Evolutionary conservation across 2,113 vertebrate species (phyloP).

Genomic region (Brachirus orientalis): DNA sequence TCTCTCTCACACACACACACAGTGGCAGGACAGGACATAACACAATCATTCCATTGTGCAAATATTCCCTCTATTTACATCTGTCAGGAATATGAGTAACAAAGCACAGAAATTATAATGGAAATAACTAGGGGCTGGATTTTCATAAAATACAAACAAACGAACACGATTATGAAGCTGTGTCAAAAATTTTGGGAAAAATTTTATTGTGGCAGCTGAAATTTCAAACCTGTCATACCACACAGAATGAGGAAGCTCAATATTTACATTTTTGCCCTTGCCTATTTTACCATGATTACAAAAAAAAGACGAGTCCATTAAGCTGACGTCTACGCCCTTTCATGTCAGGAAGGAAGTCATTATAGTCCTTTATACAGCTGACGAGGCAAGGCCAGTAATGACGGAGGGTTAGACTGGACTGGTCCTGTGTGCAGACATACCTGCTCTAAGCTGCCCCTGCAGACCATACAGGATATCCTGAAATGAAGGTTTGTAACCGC

Average conservation of each 20-base stretch:
- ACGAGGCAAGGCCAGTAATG: slow-evolving; percentile 62
- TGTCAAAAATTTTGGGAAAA: too few species aligned
- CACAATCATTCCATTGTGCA: slow-evolving; percentile 33
- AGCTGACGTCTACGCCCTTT: slow-evolving; percentile 72
- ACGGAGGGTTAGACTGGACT: slow-evolving; percentile 28
- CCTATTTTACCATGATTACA: slow-evolving; percentile 75
- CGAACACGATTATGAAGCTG: neutral
- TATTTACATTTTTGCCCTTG: slow-evolving; percentile 77
- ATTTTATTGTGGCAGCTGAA: slow-evolving; percentile 51
- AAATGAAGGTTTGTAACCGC: slow-evolving; percentile 37
- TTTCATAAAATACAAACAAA: slow-evolving; percentile 18
- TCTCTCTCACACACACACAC: slow-evolving; percentile 42
- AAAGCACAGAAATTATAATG: slow-evolving; percentile 13
- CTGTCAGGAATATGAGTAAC: slow-evolving; percentile 16
- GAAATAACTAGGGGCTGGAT: neutral
- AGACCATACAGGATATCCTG: slow-evolving; percentile 37
- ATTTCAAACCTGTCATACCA: slow-evolving; percentile 59
- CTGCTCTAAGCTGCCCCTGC: slow-evolving; percentile 29
- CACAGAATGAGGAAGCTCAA: slow-evolving; percentile 69
- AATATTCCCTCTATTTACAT: slow-evolving; percentile 43
- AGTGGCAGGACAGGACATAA: slow-evolving; percentile 44
- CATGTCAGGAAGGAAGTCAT: slow-evolving; percentile 84
- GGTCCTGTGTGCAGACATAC: slow-evolving; percentile 52
- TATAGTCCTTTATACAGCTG: slow-evolving; percentile 78
- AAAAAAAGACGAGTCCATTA: slow-evolving; percentile 63